Evolutionary conservation across 2,888 invertebrate species (phyloP).

Genomic region (Cacoxenus indagator): DNA sequence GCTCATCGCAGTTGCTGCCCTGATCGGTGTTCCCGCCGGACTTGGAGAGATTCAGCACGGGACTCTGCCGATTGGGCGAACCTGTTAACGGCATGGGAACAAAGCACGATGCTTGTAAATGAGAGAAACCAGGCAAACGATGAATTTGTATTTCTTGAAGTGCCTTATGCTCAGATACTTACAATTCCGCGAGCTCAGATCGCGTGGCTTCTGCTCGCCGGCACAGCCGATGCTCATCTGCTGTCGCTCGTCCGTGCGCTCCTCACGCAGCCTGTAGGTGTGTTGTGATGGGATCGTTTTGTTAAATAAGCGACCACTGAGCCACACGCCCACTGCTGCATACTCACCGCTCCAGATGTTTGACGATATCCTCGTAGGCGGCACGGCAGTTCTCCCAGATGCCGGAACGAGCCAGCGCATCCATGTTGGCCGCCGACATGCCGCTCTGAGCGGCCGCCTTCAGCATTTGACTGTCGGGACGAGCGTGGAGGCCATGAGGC

Average conservation of each 20-base stretch:
- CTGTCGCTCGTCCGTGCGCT: constrained; percentile 88
- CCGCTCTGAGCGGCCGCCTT: constrained; percentile 83
- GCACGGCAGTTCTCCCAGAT: constrained; percentile 97
- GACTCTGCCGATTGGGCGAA: constrained; percentile 92
- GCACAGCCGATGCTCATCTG: constrained; percentile 81
- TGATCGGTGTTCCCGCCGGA: constrained; percentile 81
- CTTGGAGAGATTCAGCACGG: constrained; percentile 91
- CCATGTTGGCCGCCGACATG: constrained; percentile 82
- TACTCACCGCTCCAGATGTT: constrained; percentile 92
- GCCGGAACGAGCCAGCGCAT: constrained; percentile 90
- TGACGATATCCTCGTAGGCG: constrained; percentile 94
- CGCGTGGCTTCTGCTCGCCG: constrained; percentile 86
- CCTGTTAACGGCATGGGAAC: constrained; percentile 52
- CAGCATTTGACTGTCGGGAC: constrained; percentile 82
- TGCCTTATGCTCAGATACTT: constrained; percentile 59
- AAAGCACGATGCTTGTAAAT: neutral
- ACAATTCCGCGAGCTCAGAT: constrained; percentile 91
- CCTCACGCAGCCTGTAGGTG: constrained; percentile 84
- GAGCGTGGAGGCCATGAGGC: constrained; percentile 82
- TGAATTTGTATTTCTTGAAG: no score
- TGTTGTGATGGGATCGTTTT: neutral
- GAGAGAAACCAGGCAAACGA: neutral
- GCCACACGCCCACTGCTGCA: neutral
- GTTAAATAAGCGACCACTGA: neutral
- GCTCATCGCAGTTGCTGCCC: constrained; percentile 76